Percentiles rank a stretch among this genome's conserved stretches.
Evolutionary conservation across 1,140 invertebrate genomes (phyloP).

Genomic region (Hestina assimilis): DNA sequence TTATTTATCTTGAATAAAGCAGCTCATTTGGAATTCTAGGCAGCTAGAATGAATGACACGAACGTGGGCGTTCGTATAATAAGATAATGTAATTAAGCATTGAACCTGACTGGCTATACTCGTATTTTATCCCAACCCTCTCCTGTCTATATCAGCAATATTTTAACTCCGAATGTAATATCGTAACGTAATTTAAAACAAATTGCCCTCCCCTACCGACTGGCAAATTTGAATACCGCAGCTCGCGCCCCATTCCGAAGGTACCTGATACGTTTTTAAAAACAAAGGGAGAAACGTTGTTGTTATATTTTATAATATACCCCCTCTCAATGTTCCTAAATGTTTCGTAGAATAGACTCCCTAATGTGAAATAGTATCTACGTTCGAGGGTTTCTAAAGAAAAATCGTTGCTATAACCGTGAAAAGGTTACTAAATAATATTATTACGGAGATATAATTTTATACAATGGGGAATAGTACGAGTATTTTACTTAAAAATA

Average conservation of each 20-base stretch:
- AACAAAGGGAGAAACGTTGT: slow-evolving; percentile 59
- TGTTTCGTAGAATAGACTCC: slow-evolving; percentile 52
- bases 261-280: slow-evolving; percentile 58
- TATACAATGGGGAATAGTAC: neutral
- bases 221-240: slow-evolving; percentile 69
- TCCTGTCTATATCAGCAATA: slow-evolving; percentile 62
- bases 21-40: slow-evolving; percentile 10
- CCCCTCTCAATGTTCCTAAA: slow-evolving; percentile 34
- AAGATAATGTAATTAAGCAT: slow-evolving; percentile 48
- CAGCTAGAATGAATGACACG: slow-evolving; percentile 6
- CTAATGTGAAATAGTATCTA: slow-evolving; percentile 55
- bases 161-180: slow-evolving; percentile 69
- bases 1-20: slow-evolving; percentile 4
- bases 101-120: slow-evolving; percentile 39
- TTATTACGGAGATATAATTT: neutral
- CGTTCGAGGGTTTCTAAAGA: slow-evolving; percentile 37
- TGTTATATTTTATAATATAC: slow-evolving; percentile 72
- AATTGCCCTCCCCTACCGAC: slow-evolving; percentile 69
- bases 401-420: slow-evolving; percentile 48
- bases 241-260: slow-evolving; percentile 58
- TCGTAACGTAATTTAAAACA: slow-evolving; percentile 77
- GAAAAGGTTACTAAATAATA: slow-evolving; percentile 30
- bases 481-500: too few relatives aligned
- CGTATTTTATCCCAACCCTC: slow-evolving; percentile 64
- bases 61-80: slow-evolving; percentile 30